These are phyloP conservation scores for Aleiodes testaceus DNA, from an alignment of 2,888 invertebrate genomes.

Conservation along the genomic window DNA sequence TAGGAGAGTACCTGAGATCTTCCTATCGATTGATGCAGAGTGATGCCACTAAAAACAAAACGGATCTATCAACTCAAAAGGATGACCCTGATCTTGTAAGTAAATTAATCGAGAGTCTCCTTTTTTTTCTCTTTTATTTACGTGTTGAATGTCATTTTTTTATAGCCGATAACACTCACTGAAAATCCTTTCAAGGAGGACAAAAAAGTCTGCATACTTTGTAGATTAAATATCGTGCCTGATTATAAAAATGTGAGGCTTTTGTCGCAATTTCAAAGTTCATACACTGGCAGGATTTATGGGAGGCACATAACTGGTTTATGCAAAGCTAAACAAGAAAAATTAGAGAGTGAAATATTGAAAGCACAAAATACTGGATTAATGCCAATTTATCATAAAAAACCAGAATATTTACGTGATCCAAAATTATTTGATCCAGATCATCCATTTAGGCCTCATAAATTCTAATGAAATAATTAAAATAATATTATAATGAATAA, in stretches of 20 bases:
- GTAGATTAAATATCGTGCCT: conserved; percentile 85
- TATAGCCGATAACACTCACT: conserved; percentile 59
- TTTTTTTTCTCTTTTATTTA: conserved; percentile 1
- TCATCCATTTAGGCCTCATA: conserved; percentile 85
- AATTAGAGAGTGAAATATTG: conserved; percentile 82
- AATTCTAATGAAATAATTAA: conserved; percentile 75
- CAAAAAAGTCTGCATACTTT: conserved; percentile 84
- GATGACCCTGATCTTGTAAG: conserved; percentile 43
- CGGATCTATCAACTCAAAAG: not conserved
- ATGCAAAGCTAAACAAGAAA: conserved; percentile 86
- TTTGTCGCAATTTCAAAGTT: conserved; percentile 96
- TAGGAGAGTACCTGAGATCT: conserved; percentile 36
- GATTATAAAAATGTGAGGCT: conserved; percentile 94
- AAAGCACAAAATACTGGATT: conserved; percentile 83
- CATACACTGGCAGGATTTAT: conserved; percentile 94
- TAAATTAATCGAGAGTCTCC: conserved; percentile 28
- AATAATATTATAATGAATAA: conserved; percentile 41
- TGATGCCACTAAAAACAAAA: conserved; percentile 17
- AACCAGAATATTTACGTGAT: conserved; percentile 86
- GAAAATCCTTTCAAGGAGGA: conserved; percentile 87
- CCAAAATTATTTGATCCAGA: conserved; percentile 94
- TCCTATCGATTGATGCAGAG: conserved; percentile 33
- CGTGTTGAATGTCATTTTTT: conserved; percentile 24
- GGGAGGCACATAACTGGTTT: conserved; percentile 95
- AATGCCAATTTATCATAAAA: conserved; percentile 89